phyloP scores from a whole-genome alignment of 2,888 invertebrate genomes.

The Netelia inedita region DNA sequence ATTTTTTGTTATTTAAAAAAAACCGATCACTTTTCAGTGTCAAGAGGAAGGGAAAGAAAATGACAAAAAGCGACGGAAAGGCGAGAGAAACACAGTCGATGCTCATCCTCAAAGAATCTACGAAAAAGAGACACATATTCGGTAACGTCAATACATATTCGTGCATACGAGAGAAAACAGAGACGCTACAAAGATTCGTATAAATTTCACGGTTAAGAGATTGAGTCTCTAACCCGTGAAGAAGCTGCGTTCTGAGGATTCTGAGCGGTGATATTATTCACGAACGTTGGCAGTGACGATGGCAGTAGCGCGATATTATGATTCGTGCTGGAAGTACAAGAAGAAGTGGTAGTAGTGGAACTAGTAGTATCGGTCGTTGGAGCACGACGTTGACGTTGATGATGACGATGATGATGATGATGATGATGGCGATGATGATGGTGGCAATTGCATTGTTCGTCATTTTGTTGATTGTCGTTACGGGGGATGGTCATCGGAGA shows the following conservation, averaged over 20 bases:
- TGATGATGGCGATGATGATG: constrained; percentile 61
- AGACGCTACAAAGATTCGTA: constrained; percentile 70
- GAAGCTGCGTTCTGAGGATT: constrained; percentile 71
- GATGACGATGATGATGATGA: constrained; percentile 71
- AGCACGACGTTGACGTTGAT: constrained; percentile 74
- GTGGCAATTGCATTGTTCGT: constrained; percentile 64
- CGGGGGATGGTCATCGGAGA: constrained; percentile 71
- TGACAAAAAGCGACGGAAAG: constrained; percentile 14
- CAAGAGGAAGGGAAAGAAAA: background rate
- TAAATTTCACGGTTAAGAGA: constrained; percentile 76
- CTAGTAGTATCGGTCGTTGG: constrained; percentile 48
- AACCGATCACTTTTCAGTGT: background rate
- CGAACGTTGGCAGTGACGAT: constrained; percentile 78
- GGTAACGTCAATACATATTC: constrained; percentile 25
- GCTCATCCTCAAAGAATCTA: constrained; percentile 1
- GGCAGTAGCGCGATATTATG: constrained; percentile 81
- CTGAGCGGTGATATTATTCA: constrained; percentile 67
- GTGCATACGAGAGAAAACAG: constrained; percentile 46
- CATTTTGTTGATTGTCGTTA: constrained; percentile 70
- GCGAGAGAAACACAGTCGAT: constrained; percentile 16
- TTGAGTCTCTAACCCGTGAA: constrained; percentile 82
- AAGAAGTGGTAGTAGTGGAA: constrained; percentile 80
- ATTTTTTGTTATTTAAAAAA: background rate
- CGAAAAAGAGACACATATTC: constrained; percentile 7
- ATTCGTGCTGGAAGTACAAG: constrained; percentile 83